Percentiles rank a stretch among this genome's conserved stretches.
These are phyloP conservation scores for Tympanuchus pallidicinctus DNA, from an alignment of 2,113 vertebrate genomes.

Conservation along the genomic window DNA sequence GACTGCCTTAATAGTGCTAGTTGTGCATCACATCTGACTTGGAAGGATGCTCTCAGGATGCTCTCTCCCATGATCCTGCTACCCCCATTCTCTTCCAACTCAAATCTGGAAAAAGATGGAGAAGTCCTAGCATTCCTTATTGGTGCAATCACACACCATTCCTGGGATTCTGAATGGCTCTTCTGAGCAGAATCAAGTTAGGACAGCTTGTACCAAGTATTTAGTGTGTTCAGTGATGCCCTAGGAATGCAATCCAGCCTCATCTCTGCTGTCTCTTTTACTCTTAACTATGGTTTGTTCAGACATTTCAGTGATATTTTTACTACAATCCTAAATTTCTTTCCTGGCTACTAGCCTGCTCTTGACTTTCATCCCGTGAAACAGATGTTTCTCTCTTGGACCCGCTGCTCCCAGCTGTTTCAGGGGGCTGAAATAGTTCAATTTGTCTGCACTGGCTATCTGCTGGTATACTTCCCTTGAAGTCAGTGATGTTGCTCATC, in stretches of 20 bases:
- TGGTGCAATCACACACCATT: neutral
- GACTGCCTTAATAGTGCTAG: neutral
- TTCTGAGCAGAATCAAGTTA: neutral
- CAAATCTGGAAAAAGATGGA: neutral
- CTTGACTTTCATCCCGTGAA: conserved; percentile 8
- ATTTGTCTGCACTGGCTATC: neutral
- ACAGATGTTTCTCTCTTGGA: neutral
- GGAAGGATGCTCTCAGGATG: neutral
- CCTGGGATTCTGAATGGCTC: neutral
- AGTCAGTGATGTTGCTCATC: neutral
- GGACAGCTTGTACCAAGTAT: neutral
- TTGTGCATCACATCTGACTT: neutral
- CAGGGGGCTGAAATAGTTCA: neutral
- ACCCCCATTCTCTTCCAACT: neutral
- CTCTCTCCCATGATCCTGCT: neutral
- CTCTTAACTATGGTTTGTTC: neutral
- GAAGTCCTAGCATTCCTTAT: neutral
- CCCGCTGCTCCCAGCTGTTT: neutral
- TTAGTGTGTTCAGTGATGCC: neutral
- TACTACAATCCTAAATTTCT: neutral
- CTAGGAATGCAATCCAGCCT: neutral
- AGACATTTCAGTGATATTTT: conserved; percentile 25
- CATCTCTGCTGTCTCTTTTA: neutral
- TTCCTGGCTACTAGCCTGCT: neutral
- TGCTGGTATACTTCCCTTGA: neutral